Evolutionary conservation across 2,113 vertebrate species (phyloP).

Genomic region (Lepidothrix coronata): DNA sequence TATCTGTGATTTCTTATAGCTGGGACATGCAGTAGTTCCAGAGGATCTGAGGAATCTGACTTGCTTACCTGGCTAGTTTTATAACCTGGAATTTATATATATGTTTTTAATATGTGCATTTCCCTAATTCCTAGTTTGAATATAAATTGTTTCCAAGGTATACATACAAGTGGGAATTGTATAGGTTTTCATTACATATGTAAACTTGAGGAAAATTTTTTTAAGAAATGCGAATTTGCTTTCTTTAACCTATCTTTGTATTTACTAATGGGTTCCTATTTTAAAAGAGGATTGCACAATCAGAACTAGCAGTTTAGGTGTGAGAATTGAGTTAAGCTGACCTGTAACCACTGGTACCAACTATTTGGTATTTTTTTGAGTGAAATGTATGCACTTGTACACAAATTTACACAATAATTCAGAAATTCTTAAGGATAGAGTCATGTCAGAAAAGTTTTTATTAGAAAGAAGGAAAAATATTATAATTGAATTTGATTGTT

Average conservation of each 20-base stretch:
- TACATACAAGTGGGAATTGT: background rate
- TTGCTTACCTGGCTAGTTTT: background rate
- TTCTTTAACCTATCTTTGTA: background rate
- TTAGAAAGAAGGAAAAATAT: background rate
- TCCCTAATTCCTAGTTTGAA: background rate
- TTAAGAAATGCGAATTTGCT: background rate
- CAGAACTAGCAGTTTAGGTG: background rate
- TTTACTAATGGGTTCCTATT: background rate
- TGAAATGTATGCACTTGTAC: accelerated
- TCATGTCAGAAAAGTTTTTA: background rate
- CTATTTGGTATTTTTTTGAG: background rate
- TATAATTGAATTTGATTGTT: background rate
- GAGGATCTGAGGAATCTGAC: background rate
- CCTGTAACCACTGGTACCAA: background rate
- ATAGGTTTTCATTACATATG: background rate
- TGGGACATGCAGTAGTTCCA: background rate
- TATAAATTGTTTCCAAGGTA: background rate
- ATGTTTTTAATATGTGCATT: background rate
- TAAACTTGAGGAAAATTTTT: background rate
- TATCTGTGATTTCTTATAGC: background rate
- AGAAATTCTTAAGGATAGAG: background rate
- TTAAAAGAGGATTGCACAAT: background rate
- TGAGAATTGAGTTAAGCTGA: background rate
- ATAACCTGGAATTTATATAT: background rate
- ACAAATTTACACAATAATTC: background rate